Evolutionary conservation across 2,113 vertebrate genomes (phyloP).

Genomic region (Rhynchomys soricoides): DNA sequence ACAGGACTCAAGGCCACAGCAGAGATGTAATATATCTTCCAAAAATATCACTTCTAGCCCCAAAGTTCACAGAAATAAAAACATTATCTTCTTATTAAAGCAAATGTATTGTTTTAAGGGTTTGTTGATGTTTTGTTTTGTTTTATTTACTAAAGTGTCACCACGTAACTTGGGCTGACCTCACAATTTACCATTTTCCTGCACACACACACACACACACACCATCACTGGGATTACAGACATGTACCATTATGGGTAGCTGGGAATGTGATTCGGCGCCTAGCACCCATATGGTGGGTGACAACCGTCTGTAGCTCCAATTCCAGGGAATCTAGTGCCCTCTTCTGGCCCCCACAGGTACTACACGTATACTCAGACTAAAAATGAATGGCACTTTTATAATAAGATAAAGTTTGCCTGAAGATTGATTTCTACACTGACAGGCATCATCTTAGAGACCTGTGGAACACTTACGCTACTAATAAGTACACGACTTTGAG

Average conservation of each 20-base stretch:
- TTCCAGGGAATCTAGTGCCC: not conserved
- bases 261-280: not conserved
- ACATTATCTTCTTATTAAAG: not conserved
- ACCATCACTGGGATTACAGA: not conserved
- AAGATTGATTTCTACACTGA: not conserved
- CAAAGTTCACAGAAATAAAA: constrained; percentile 5
- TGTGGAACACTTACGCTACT: too few relatives aligned
- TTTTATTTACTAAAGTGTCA: not conserved
- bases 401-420: not conserved
- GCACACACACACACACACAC: not conserved
- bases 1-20: not conserved
- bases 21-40: not conserved
- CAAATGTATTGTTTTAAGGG: not conserved
- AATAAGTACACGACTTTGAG: not conserved
- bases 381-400: not conserved
- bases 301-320: not conserved
- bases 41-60: not conserved
- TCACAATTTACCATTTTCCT: not conserved
- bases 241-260: not conserved
- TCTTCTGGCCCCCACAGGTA: not conserved
- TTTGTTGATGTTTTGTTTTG: not conserved
- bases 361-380: not conserved
- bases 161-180: not conserved
- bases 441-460: not conserved
- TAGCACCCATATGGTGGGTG: too few relatives aligned